Evolutionary conservation across 2,113 vertebrate genomes (phyloP).

Genomic region (Nesoenas mayeri): DNA sequence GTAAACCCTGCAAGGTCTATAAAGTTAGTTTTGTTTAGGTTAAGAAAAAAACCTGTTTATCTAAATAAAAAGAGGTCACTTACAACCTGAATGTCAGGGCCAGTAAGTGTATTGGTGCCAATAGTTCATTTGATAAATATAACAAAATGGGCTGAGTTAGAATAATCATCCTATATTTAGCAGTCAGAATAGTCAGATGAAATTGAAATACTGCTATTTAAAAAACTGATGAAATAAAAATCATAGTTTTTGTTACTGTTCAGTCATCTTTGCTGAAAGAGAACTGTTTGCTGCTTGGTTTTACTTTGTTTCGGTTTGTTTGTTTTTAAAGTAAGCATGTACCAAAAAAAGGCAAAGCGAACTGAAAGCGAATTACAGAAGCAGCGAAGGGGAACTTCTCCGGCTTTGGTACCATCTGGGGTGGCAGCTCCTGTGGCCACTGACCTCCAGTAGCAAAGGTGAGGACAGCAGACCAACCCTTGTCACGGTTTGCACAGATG

Average conservation of each 20-base stretch:
- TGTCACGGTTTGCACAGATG: not conserved
- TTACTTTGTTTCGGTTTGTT: not conserved
- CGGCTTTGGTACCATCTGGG: not conserved
- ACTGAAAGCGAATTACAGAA: not conserved
- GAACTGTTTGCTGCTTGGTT: not conserved
- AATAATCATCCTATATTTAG: not conserved
- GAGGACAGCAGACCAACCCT: not conserved
- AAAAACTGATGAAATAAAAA: not conserved
- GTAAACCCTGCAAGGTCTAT: not conserved
- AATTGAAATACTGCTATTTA: not conserved
- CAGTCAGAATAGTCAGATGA: not conserved
- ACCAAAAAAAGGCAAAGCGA: not conserved
- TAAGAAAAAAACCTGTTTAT: not conserved
- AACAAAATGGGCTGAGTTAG: not conserved
- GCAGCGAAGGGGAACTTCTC: not conserved
- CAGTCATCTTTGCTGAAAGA: not conserved
- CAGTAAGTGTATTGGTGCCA: not conserved
- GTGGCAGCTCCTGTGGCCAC: fast-evolving
- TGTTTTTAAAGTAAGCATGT: not conserved
- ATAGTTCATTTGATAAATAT: not conserved
- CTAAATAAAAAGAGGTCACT: not conserved
- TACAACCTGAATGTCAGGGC: not conserved
- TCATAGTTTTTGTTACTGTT: not conserved
- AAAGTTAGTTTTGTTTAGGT: not conserved
- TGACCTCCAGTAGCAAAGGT: not conserved